phyloP scores from a whole-genome alignment of 1,140 invertebrate species.

The Ptiloglossa arizonensis region DNA sequence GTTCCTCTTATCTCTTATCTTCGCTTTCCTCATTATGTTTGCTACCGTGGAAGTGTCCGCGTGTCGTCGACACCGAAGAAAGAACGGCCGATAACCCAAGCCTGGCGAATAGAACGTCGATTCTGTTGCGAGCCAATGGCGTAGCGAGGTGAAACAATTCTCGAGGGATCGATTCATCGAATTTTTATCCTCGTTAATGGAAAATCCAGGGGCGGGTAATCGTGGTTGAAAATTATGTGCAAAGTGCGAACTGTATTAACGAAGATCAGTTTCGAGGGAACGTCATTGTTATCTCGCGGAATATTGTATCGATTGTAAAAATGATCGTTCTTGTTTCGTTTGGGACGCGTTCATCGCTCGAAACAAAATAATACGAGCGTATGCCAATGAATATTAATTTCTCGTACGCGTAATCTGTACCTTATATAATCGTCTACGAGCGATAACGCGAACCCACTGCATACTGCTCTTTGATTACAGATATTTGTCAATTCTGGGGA shows the following conservation, averaged over 20 bases:
- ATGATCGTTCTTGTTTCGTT: neutral
- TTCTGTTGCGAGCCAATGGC: conserved; percentile 4
- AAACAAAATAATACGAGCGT: neutral
- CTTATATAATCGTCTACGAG: conserved; percentile 34
- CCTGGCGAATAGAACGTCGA: conserved; percentile 19
- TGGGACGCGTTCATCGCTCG: neutral
- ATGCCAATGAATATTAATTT: conserved; percentile 38
- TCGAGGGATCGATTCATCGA: no score
- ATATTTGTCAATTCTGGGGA: conserved; percentile 9
- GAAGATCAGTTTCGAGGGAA: no score
- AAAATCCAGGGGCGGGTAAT: no score
- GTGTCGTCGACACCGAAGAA: conserved; percentile 18
- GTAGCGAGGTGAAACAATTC: conserved; percentile 39
- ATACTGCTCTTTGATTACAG: conserved; percentile 21
- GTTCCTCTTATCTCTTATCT: conserved; percentile 46
- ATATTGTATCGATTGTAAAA: no score
- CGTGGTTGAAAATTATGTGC: no score
- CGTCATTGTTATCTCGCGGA: no score
- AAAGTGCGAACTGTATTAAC: no score
- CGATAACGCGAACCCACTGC: conserved; percentile 30
- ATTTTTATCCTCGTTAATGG: no score
- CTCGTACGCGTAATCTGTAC: conserved; percentile 31
- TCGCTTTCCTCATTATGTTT: conserved; percentile 9
- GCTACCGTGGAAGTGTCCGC: conserved; percentile 8
- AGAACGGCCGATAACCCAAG: conserved; percentile 53